Evolutionary conservation across 53 echinoderm and acorn worm genomes (phyloP).

Genomic region (Arbacia lixula): DNA sequence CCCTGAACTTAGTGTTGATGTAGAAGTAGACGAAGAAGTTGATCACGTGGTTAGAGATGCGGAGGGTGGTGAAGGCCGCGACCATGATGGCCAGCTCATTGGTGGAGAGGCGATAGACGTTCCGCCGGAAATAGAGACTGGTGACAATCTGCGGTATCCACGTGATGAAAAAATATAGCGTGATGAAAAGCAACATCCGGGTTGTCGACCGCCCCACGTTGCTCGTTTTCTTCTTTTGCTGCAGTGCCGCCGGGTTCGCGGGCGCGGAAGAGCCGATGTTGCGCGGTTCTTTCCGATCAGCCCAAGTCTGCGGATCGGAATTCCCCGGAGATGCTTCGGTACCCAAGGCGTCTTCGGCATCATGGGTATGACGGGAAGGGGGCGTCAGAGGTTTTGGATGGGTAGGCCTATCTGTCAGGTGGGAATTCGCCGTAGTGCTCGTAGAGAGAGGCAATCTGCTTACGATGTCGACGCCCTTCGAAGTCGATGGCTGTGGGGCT

Average conservation of each 20-base stretch:
- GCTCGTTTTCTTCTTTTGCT: neutral
- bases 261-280: neutral
- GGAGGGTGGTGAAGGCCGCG: conserved; percentile 5
- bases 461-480: neutral
- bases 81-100: conserved; percentile 8
- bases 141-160: conserved; percentile 13
- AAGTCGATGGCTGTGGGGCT: neutral
- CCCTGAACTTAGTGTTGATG: neutral
- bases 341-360: too few relatives aligned
- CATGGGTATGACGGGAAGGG: too few relatives aligned
- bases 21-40: conserved; percentile 16
- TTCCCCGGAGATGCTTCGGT: neutral
- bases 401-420: neutral
- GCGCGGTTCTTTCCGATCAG: neutral
- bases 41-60: conserved; percentile 11
- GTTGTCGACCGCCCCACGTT: conserved; percentile 17
- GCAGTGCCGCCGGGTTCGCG: neutral
- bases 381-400: too few relatives aligned
- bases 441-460: too few relatives aligned
- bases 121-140: neutral
- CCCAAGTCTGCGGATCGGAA: neutral
- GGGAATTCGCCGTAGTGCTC: neutral
- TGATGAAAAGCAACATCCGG: conserved; percentile 1
- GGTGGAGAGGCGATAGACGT: neutral
- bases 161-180: conserved; percentile 22